Evolutionary conservation across 2,888 invertebrate species (phyloP).

Genomic region (Salpingus planirostris): DNA sequence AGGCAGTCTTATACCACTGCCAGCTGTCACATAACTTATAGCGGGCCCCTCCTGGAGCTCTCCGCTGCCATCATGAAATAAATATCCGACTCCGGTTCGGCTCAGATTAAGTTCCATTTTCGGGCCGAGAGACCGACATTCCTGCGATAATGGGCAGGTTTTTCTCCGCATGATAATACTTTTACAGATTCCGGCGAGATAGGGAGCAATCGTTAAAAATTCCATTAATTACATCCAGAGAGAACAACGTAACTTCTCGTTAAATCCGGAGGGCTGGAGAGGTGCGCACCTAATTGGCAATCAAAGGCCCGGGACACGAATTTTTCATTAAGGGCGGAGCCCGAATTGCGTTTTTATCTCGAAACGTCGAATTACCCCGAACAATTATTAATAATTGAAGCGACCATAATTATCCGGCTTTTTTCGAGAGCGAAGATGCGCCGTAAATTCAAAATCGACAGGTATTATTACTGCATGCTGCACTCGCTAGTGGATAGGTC

Average conservation of each 20-base stretch:
- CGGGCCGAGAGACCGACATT: not conserved
- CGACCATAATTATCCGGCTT: no score
- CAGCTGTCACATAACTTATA: conserved; percentile 32
- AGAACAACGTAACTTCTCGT: conserved; percentile 1
- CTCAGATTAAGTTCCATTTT: conserved; percentile 3
- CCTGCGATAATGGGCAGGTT: conserved; percentile 1
- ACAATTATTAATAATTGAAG: conserved; percentile 8
- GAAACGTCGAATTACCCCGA: no score
- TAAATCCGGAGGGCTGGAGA: no score
- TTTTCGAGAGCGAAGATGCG: no score
- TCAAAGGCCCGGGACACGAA: no score
- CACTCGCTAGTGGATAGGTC: no score
- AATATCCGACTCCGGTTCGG: conserved; percentile 1
- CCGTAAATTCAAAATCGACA: conserved; percentile 24
- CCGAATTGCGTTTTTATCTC: no score
- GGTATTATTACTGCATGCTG: no score
- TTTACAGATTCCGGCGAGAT: not conserved
- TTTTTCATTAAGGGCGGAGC: no score
- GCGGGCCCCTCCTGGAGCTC: conserved; percentile 23
- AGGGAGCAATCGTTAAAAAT: conserved; percentile 1
- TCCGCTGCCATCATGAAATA: conserved; percentile 9
- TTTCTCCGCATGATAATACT: no score
- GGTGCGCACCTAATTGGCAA: no score
- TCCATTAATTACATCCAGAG: conserved; percentile 1
- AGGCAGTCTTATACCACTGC: conserved; percentile 21